phyloP scores from a whole-genome alignment of 1,140 invertebrate genomes.

The Acromyrmex echinatior region DNA sequence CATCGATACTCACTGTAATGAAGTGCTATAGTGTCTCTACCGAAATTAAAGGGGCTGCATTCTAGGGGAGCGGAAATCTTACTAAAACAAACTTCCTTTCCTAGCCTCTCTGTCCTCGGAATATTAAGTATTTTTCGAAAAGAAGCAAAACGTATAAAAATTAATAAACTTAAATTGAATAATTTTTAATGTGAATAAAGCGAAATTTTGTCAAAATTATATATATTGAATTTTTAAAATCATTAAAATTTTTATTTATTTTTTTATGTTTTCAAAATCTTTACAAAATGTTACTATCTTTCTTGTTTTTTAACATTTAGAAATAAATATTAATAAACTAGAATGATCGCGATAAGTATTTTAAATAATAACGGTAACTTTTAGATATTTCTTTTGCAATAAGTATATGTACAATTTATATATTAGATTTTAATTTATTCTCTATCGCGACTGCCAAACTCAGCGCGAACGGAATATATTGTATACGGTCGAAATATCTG shows the following conservation, averaged over 20 bases:
- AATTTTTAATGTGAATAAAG: not conserved
- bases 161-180: not conserved
- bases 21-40: constrained; percentile 21
- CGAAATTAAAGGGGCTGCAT: constrained; percentile 70
- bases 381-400: not conserved
- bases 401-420: not conserved
- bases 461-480: not conserved
- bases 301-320: not conserved
- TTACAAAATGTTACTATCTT: not conserved
- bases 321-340: not conserved
- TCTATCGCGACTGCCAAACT: not conserved
- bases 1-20: constrained; percentile 68
- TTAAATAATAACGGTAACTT: not conserved
- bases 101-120: not conserved
- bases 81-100: not conserved
- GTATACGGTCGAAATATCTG: constrained; percentile 52
- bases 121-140: not conserved
- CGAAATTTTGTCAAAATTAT: not conserved
- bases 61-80: constrained; percentile 24
- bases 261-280: not conserved
- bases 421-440: not conserved
- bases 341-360: not conserved
- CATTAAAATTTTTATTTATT: not conserved
- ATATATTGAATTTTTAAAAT: not conserved
- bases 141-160: not conserved